Conservation (phyloP, 2,113 vertebrate species). For the Panthera tigris region DNA sequence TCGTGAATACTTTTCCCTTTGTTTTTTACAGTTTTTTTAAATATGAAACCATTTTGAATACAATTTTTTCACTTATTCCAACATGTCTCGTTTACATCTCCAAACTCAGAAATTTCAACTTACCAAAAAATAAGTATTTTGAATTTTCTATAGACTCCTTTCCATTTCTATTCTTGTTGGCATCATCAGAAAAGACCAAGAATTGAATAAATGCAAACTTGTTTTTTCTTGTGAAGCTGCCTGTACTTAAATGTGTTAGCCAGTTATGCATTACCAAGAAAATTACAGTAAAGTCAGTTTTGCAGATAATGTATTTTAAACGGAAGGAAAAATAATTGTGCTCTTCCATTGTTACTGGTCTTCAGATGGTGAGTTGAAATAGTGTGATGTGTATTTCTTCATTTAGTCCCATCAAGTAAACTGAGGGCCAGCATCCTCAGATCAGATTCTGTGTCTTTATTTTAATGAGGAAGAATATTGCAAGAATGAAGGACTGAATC, state of each 20-base stretch:
- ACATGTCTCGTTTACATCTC: not conserved
- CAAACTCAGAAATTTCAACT: constrained; percentile 46
- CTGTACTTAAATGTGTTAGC: not conserved
- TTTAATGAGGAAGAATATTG: not conserved
- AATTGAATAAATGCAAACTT: not conserved
- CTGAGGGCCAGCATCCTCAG: not conserved
- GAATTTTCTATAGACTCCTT: constrained; percentile 22
- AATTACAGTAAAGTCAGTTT: not conserved
- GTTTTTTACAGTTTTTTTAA: not conserved
- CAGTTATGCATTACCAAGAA: not conserved
- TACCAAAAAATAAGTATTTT: constrained; percentile 65
- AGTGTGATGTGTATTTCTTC: not conserved
- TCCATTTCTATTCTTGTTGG: not conserved
- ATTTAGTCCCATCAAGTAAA: not conserved
- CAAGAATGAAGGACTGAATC: not conserved
- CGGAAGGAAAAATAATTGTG: not conserved
- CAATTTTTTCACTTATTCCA: not conserved
- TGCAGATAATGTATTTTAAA: not conserved
- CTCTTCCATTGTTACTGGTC: not conserved
- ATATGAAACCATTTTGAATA: not conserved
- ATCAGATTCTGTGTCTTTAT: not conserved
- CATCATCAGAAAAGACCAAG: not conserved
- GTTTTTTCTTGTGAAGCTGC: not conserved
- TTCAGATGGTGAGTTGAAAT: not conserved
- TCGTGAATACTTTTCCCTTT: not conserved